Evolutionary conservation across 2,113 vertebrate species (phyloP).

Genomic region (Brachirus orientalis): DNA sequence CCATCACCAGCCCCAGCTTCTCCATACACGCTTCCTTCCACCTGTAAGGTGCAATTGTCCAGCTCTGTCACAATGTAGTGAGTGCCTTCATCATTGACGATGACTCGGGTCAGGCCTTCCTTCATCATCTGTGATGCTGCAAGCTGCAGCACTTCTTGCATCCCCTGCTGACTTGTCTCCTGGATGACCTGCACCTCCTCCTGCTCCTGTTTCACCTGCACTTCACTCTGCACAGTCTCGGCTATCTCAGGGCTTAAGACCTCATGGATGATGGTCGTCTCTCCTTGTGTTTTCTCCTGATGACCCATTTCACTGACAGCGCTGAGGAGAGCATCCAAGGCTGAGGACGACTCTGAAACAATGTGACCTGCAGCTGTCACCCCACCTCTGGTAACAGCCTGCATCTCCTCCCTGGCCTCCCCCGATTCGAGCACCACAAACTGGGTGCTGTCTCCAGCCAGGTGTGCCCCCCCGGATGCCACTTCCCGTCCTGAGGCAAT

Average conservation of each 20-base stretch:
- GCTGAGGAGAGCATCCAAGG: slow-evolving; percentile 92
- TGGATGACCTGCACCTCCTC: slow-evolving; percentile 78
- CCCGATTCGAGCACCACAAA: slow-evolving; percentile 89
- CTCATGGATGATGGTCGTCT: slow-evolving; percentile 52
- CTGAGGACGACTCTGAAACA: slow-evolving; percentile 83
- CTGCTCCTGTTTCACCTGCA: slow-evolving; percentile 67
- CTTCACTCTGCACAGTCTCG: slow-evolving; percentile 9
- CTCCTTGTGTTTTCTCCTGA: slow-evolving; percentile 69
- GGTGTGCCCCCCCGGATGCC: slow-evolving; percentile 69
- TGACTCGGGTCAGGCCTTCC: slow-evolving; percentile 93
- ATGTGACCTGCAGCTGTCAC: slow-evolving; percentile 37
- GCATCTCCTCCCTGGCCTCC: slow-evolving; percentile 66
- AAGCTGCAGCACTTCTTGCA: slow-evolving; percentile 94
- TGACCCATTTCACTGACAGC: slow-evolving; percentile 92
- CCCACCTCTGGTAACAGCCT: slow-evolving; percentile 71
- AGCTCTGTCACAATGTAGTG: slow-evolving; percentile 97
- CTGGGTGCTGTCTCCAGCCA: slow-evolving; percentile 85
- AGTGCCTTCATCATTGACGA: slow-evolving; percentile 93
- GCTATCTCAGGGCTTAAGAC: slow-evolving; percentile 56
- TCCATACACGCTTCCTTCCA: slow-evolving; percentile 83
- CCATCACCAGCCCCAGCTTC: slow-evolving; percentile 22
- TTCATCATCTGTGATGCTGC: slow-evolving; percentile 91
- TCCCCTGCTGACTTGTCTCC: slow-evolving; percentile 81
- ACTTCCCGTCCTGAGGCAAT: slow-evolving; percentile 84
- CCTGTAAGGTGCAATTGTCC: slow-evolving; percentile 85